Evolutionary conservation across 2,888 invertebrate species (phyloP).

Genomic region (Cephonodes hylas): DNA sequence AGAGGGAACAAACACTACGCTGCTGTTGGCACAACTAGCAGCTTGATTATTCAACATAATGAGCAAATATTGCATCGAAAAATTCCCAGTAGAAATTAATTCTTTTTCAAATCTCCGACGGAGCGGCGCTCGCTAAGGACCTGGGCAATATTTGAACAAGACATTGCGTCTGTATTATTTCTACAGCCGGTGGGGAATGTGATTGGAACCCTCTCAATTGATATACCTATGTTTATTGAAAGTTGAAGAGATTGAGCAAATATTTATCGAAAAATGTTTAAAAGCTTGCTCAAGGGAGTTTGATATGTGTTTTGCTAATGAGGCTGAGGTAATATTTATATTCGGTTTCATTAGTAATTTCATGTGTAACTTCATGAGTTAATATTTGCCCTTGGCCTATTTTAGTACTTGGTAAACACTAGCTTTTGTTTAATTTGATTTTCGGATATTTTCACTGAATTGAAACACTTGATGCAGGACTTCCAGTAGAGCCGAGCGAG

Average conservation of each 20-base stretch:
- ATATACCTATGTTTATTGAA: background rate
- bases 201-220: background rate
- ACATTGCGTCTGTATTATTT: conserved; percentile 19
- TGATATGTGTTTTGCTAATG: background rate
- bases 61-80: background rate
- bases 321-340: too few species aligned
- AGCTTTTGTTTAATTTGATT: too few species aligned
- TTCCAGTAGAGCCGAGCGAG: too few species aligned
- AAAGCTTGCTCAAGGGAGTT: background rate
- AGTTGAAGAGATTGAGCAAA: background rate
- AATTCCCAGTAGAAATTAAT: background rate
- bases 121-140: conserved; percentile 1
- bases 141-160: conserved; percentile 19
- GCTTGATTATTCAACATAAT: too few species aligned
- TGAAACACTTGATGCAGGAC: too few species aligned
- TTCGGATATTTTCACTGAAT: too few species aligned
- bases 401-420: too few species aligned
- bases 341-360: too few species aligned
- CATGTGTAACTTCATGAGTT: too few species aligned
- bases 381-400: too few species aligned
- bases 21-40: too few species aligned
- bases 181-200: conserved; percentile 6
- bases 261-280: background rate
- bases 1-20: too few species aligned
- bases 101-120: background rate